A percentile compares a stretch with the other conserved stretches of the same genome.
These are phyloP conservation scores for Drosophila setifemur DNA, from an alignment of 1,140 invertebrate genomes.

Conservation along the genomic window DNA sequence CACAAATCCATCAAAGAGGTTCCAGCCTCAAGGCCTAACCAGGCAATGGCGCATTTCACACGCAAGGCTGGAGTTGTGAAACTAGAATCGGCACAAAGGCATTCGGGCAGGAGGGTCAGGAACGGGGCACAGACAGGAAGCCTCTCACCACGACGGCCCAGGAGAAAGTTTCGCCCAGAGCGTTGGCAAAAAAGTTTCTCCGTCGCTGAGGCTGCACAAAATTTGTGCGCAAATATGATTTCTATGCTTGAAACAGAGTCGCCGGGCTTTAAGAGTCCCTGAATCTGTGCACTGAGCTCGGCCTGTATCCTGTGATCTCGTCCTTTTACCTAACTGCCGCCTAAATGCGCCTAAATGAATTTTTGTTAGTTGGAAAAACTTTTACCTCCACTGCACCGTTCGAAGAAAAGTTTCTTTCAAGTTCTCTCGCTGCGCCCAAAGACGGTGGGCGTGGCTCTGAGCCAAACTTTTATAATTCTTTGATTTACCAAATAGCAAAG, in stretches of 20 bases:
- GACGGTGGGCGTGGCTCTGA: conserved; percentile 2
- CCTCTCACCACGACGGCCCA: conserved; percentile 15
- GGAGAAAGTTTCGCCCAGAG: conserved; percentile 68
- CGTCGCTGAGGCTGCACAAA: conserved; percentile 63
- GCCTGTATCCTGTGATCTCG: conserved; percentile 3
- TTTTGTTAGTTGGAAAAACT: conserved; percentile 63
- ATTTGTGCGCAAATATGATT: conserved; percentile 66
- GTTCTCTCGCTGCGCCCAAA: conserved; percentile 37
- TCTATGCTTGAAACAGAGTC: conserved; percentile 44
- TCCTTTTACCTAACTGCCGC: conserved; percentile 29
- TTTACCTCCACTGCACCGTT: conserved; percentile 64
- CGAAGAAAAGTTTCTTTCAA: conserved; percentile 56
- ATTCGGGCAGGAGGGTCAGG: conserved; percentile 6
- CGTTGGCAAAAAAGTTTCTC: conserved; percentile 66
- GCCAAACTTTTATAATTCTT: conserved; percentile 74
- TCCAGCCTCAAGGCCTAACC: conserved; percentile 38
- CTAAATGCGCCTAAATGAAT: conserved; percentile 74
- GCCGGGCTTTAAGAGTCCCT: conserved; percentile 55
- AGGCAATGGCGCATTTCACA: conserved; percentile 67
- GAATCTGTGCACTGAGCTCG: neutral
- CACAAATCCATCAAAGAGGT: conserved; percentile 66
- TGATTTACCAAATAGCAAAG: conserved; percentile 57
- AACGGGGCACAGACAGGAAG: conserved; percentile 16
- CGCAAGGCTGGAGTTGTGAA: conserved; percentile 75
- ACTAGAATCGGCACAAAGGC: conserved; percentile 69